Evolutionary conservation across 2,113 vertebrate genomes (phyloP).

Genomic region (Cynocephalus volans): DNA sequence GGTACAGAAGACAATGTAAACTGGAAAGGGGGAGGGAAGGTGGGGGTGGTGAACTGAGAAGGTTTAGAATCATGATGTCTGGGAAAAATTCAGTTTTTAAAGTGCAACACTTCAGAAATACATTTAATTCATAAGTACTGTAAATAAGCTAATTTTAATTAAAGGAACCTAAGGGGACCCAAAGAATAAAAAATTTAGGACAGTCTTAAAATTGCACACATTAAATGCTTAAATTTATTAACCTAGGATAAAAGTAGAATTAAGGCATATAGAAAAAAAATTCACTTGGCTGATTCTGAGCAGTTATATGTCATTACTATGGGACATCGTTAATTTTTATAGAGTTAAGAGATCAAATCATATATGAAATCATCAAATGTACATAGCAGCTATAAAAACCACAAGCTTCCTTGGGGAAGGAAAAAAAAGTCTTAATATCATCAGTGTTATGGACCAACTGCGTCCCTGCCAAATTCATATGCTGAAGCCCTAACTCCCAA

Average conservation of each 20-base stretch:
- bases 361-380: background rate
- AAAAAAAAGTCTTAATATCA: background rate
- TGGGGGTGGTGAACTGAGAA: background rate
- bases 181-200: background rate
- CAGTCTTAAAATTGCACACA: background rate
- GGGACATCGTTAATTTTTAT: background rate
- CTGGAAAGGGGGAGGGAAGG: background rate
- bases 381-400: background rate
- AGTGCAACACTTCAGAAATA: background rate
- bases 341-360: background rate
- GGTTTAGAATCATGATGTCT: background rate
- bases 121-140: background rate
- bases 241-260: background rate
- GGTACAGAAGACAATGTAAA: background rate
- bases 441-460: background rate
- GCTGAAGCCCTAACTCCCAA: background rate
- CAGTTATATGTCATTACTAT: background rate
- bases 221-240: background rate
- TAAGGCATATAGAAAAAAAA: background rate
- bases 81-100: background rate
- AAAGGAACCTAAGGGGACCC: background rate
- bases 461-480: background rate
- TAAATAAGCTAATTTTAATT: conserved; percentile 31
- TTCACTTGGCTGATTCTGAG: background rate
- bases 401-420: background rate